phyloP scores from a whole-genome alignment of 2,888 invertebrate species.

The Galeopsomyia nigrocyanea region DNA sequence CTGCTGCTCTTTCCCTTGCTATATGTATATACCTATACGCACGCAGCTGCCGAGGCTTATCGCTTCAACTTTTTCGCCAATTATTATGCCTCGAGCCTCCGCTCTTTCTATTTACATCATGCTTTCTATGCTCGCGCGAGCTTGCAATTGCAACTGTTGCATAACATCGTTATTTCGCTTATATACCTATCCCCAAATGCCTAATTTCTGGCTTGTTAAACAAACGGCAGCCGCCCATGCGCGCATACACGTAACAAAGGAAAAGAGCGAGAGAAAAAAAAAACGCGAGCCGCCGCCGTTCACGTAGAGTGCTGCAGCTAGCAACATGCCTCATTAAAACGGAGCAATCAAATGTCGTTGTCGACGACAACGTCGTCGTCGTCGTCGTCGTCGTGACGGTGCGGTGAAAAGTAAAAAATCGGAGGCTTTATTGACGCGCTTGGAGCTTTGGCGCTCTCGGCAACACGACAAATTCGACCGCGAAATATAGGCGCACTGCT shows the following conservation, averaged over 20 bases:
- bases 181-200: not conserved
- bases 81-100: too few species aligned
- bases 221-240: not conserved
- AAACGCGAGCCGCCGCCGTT: not conserved
- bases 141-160: too few species aligned
- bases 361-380: not conserved
- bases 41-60: too few species aligned
- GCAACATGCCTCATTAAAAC: constrained; percentile 44
- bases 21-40: not conserved
- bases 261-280: not conserved
- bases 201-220: not conserved
- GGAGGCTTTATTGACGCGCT: not conserved
- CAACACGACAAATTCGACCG: not conserved
- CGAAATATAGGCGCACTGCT: not conserved
- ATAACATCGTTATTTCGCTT: too few species aligned
- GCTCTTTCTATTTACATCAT: too few species aligned
- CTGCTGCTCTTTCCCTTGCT: not conserved
- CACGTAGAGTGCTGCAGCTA: not conserved
- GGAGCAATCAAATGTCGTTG: constrained; percentile 39
- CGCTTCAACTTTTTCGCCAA: too few species aligned
- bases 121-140: too few species aligned
- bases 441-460: too few species aligned
- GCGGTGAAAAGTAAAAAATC: not conserved
- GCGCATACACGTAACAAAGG: not conserved
- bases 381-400: not conserved